These are phyloP conservation scores for Sinosuthora webbiana DNA, from an alignment of 2,113 vertebrate species.

Conservation along the genomic window DNA sequence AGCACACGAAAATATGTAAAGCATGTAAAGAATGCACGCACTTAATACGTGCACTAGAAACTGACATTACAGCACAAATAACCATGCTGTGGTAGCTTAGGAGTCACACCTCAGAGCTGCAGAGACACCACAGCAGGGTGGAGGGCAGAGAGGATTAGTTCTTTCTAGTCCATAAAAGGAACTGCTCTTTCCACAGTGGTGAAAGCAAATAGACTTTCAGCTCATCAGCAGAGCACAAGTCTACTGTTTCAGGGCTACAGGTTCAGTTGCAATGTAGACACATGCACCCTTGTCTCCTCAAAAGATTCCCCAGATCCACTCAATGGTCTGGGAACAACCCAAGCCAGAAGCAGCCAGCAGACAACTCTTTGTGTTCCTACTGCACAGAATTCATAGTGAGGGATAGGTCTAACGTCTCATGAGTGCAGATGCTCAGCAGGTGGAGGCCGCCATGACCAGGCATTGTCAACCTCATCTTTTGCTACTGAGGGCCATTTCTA, in stretches of 20 bases:
- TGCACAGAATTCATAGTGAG: neutral
- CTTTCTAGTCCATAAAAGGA: neutral
- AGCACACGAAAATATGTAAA: neutral
- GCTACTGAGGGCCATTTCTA: neutral
- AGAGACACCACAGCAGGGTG: neutral
- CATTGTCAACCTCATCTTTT: neutral
- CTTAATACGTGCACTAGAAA: neutral
- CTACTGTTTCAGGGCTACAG: neutral
- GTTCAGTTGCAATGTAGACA: neutral
- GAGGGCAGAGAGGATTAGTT: neutral
- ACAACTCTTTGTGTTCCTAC: neutral
- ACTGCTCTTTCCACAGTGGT: neutral
- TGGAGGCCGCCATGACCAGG: neutral
- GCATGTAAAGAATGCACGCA: neutral
- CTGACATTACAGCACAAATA: neutral
- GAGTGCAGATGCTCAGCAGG: fast-evolving
- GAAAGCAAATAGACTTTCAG: neutral
- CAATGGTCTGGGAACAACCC: neutral
- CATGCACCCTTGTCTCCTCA: neutral
- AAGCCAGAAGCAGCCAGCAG: neutral
- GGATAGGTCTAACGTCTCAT: neutral
- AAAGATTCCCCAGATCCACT: neutral
- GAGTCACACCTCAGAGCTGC: neutral
- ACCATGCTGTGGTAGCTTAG: neutral
- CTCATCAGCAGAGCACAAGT: neutral